Evolutionary conservation across 2,797 vertebrate genomes (phyloP).

Genomic region (Scarus forsteni): DNA sequence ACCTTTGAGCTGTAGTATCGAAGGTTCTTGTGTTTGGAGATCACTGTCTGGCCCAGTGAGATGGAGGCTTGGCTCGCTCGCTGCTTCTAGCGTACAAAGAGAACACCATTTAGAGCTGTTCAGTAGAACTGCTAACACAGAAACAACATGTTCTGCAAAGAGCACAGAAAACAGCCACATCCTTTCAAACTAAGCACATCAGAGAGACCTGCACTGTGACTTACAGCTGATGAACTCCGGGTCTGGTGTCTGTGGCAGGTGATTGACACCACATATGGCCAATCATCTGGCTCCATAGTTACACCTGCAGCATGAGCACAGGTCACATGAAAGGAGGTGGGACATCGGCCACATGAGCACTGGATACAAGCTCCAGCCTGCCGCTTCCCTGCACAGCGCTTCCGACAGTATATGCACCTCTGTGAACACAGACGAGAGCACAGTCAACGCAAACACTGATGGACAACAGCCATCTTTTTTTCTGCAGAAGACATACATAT

Average conservation of each 20-base stretch:
- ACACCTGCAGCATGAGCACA: slow-evolving; percentile 96
- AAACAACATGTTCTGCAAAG: no score
- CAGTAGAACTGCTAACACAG: background rate
- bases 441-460: slow-evolving; percentile 39
- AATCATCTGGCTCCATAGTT: slow-evolving; percentile 94
- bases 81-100: slow-evolving; percentile 82
- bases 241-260: slow-evolving; percentile 95
- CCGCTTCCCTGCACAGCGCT: slow-evolving; percentile 85
- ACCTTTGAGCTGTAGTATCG: slow-evolving; percentile 96
- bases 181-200: no score
- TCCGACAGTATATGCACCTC: slow-evolving; percentile 88
- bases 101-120: slow-evolving; percentile 31
- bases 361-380: slow-evolving; percentile 94
- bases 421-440: slow-evolving; percentile 70
- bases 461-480: background rate
- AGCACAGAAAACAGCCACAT: no score
- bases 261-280: slow-evolving; percentile 96
- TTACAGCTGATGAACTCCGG: slow-evolving; percentile 89
- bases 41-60: slow-evolving; percentile 93
- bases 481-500: background rate
- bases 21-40: slow-evolving; percentile 95
- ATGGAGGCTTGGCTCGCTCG: slow-evolving; percentile 87
- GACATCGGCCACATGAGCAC: slow-evolving; percentile 94
- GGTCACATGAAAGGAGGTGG: slow-evolving; percentile 96
- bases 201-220: slow-evolving; percentile 47